Percentiles rank a stretch among this genome's conserved stretches.
Evolutionary conservation across 2,797 vertebrate genomes (phyloP).

Genomic region (Petrocephalus schoutedeni): DNA sequence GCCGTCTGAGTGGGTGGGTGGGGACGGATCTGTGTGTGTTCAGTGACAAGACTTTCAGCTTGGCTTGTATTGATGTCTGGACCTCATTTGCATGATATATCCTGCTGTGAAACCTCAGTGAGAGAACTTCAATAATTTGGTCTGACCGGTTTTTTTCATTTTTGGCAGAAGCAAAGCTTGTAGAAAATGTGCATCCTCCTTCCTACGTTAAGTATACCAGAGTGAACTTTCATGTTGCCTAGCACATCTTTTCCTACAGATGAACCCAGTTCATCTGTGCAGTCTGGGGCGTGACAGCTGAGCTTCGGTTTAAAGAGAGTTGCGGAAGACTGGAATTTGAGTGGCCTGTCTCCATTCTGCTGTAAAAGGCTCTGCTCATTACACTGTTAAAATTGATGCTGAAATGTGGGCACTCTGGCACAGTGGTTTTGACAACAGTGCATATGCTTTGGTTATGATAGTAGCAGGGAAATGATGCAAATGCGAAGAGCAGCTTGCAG

Average conservation of each 20-base stretch:
- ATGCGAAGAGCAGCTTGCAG: neutral
- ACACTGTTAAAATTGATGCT: neutral
- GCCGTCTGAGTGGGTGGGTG: neutral
- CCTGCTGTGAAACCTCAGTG: neutral
- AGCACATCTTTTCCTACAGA: neutral
- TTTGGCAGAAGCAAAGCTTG: neutral
- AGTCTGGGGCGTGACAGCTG: neutral
- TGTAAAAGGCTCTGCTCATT: neutral
- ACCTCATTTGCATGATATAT: neutral
- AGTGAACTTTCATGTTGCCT: neutral
- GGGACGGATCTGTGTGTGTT: neutral
- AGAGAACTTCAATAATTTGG: neutral
- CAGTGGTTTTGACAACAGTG: neutral
- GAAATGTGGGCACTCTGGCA: neutral
- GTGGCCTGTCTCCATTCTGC: neutral
- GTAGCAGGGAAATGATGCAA: neutral
- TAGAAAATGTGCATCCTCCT: neutral
- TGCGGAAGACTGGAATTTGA: neutral
- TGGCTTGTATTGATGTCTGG: neutral
- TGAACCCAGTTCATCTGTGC: neutral
- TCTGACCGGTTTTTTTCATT: neutral
- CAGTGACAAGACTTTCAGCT: neutral
- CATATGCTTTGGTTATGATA: neutral
- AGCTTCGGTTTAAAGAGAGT: neutral
- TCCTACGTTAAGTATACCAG: neutral